Conservation (phyloP, 2,797 vertebrate species). For the Phataginus tricuspis region DNA sequence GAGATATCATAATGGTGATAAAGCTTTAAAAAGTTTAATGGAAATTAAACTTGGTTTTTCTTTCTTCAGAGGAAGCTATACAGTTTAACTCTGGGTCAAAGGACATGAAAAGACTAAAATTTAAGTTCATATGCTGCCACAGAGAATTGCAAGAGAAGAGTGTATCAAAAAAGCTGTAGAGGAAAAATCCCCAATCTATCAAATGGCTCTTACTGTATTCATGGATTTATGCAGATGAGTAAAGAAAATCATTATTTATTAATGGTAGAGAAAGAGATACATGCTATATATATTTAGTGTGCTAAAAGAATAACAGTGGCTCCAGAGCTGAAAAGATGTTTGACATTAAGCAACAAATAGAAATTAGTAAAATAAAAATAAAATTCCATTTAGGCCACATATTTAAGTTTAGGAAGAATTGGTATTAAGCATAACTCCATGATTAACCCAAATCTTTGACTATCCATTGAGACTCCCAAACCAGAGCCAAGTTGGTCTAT, state of each 20-base stretch:
- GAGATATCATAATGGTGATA: neutral
- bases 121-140: neutral
- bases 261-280: neutral
- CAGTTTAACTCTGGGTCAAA: neutral
- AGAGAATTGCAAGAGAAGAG: neutral
- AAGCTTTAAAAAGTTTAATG: neutral
- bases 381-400: slow-evolving; percentile 44
- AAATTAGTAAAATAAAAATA: neutral
- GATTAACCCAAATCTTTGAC: slow-evolving; percentile 55
- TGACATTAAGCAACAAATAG: slow-evolving; percentile 40
- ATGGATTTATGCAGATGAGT: neutral
- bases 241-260: neutral
- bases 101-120: neutral
- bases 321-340: slow-evolving; percentile 10
- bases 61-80: slow-evolving; percentile 10
- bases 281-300: neutral
- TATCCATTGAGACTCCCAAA: slow-evolving; percentile 26
- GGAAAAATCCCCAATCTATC: neutral
- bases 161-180: neutral
- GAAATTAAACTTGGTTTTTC: neutral
- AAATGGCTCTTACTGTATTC: neutral
- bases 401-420: neutral
- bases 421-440: neutral
- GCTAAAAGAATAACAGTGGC: neutral
- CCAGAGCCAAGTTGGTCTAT: neutral